A percentile compares a stretch with the other conserved stretches of the same genome.
These are phyloP conservation scores for Ambastaia sidthimunki DNA, from an alignment of 2,797 vertebrate species.

Conservation along the genomic window DNA sequence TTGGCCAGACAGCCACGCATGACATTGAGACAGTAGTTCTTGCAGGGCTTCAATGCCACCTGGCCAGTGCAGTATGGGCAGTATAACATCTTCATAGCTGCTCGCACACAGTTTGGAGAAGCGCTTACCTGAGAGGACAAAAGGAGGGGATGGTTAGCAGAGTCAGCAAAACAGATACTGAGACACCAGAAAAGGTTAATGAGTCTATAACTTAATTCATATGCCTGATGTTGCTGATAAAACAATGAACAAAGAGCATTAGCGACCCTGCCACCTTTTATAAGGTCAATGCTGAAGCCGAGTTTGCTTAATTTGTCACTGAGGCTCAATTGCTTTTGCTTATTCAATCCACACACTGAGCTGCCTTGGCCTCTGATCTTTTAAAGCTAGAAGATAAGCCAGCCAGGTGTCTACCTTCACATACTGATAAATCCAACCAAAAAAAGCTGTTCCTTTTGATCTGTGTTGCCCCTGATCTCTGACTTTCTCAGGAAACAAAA, in stretches of 20 bases:
- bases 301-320: slow-evolving; percentile 32
- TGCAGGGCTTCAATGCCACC: slow-evolving; percentile 91
- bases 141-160: not conserved
- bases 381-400: slow-evolving; percentile 30
- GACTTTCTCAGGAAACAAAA: not conserved
- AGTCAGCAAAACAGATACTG: slow-evolving; percentile 49
- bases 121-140: slow-evolving; percentile 83
- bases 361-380: slow-evolving; percentile 48
- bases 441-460: slow-evolving; percentile 9
- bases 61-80: slow-evolving; percentile 92
- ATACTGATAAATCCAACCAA: slow-evolving; percentile 49
- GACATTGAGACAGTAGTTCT: slow-evolving; percentile 97
- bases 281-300: slow-evolving; percentile 32
- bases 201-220: slow-evolving; percentile 33
- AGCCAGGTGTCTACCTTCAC: slow-evolving; percentile 35
- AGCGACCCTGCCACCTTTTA: slow-evolving; percentile 4
- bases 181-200: slow-evolving; percentile 32
- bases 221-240: slow-evolving; percentile 20
- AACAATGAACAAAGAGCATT: slow-evolving; percentile 26
- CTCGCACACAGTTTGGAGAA: slow-evolving; percentile 85
- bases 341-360: slow-evolving; percentile 1
- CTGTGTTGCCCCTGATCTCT: slow-evolving; percentile 13
- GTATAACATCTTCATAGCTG: slow-evolving; percentile 95
- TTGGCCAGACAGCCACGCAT: slow-evolving; percentile 96
- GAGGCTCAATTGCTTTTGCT: slow-evolving; percentile 16